Base-by-base conservation (phyloP, 2,113 vertebrate genomes). In the Apodemus speciosus region DNA sequence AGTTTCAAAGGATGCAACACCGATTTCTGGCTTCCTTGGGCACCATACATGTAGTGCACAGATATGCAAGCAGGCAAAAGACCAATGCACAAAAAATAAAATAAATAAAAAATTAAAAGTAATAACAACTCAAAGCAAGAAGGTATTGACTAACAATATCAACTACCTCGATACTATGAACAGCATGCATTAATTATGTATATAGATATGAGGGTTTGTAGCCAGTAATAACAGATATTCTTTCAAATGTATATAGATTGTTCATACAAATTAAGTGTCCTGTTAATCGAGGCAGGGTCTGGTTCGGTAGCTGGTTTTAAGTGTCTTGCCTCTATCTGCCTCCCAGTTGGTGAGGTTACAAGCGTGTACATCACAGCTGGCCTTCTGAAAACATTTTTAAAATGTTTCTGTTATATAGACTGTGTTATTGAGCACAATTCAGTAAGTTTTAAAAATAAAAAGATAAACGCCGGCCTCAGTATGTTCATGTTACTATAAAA, bases 381-480 rank as follows among this genome's bases (percentile, higher is more conserved):
- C 43, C 35, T 51, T 85, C 13, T 68, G 43, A 66, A 83, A 85
- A 49, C 40, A 66, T 11, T 64, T 64, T 62, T 66, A 23, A 25
- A 69, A 85, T 46, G 53, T 76, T 53, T 51, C 21, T 94, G 15
- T 35, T 93, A 69, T 85, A 85, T 25, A 68, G 64, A 62, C 25
- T 60, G 84, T 75, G 85, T 75, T 94, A 66, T 32, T 85, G 49
- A 94, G 15, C 27, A 62, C 20, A 85, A 81, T 81, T 18, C 25
- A 92, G 69, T 56, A 51, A 71, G 56, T 21, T 88, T 71, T 60
- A 80, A n/a, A 87, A 69, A 68, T 86, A 71, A 76, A 96, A 81
- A 73, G 30, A 69, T 76, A 87, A 77, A 84, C 73, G 58, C 66
- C 7, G 3, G 30, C 51, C 53, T 88, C 43, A 75, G 21, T 66